phyloP scores from a whole-genome alignment of 2,113 vertebrate genomes.

The Anolis carolinensis region DNA sequence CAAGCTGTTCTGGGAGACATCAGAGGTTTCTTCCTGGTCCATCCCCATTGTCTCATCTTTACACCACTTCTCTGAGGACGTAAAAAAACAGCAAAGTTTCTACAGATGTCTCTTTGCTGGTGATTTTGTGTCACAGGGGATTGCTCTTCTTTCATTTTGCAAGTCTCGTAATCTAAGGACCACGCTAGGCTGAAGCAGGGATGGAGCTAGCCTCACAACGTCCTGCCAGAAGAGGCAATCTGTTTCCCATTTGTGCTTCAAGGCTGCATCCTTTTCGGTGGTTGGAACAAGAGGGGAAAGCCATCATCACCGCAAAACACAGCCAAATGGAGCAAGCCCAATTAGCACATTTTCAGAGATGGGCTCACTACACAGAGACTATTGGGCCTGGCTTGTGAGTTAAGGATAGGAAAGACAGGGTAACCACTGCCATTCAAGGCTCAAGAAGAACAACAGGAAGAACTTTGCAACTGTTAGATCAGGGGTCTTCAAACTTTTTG shows the following conservation, averaged over 20 bases:
- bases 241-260: constrained; percentile 98
- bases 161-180: constrained; percentile 97
- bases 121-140: not conserved
- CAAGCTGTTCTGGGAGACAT: constrained; percentile 14
- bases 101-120: constrained; percentile 84
- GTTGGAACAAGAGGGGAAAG: constrained; percentile 79
- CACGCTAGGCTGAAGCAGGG: constrained; percentile 87
- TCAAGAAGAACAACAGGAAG: too few relatives aligned
- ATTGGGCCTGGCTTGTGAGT: not conserved
- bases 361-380: constrained; percentile 70
- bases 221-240: constrained; percentile 88
- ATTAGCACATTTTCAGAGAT: constrained; percentile 79
- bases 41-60: constrained; percentile 7
- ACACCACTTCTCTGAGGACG: constrained; percentile 72
- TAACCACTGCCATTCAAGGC: not conserved
- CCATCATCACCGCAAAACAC: constrained; percentile 92
- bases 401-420: not conserved
- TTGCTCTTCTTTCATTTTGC: constrained; percentile 94
- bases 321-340: constrained; percentile 81
- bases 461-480: too few relatives aligned
- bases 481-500: too few relatives aligned
- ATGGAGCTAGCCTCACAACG: constrained; percentile 83
- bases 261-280: constrained; percentile 89
- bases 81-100: constrained; percentile 77
- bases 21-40: constrained; percentile 19